Evolutionary conservation across 1,140 invertebrate genomes (phyloP), one percentile per base, ranked within the genome.

Genomic region (Drosophila tropicalis): DNA sequence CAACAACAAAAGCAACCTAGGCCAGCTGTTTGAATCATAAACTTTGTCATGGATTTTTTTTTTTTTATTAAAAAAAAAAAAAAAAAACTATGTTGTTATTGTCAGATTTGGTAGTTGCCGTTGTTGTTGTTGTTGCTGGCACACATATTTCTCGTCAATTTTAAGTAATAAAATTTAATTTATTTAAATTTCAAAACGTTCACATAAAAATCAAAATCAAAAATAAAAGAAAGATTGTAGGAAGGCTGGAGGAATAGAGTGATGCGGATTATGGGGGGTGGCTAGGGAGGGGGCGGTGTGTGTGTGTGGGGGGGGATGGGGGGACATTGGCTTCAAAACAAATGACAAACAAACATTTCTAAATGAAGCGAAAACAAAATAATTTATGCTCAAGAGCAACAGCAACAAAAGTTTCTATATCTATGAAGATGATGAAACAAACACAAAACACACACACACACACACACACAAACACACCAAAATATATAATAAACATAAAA

Each of bases 111-210:
- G 39, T 70, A 54, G 55, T 80, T 62, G 84, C 12, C 77, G 79
- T 76, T 76, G 81, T 19, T 47, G 57, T 75, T 75, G 76, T 67
- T 56, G 54, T 84, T 79, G 83, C 80, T 76, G 81, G 84, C 61
- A 51, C 39, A 80, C 84, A 86, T 87, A 85, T 85, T 85, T 79
- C 66, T 87, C 74, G 79, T 82, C 82, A 85, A 86, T 89, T 87
- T 86, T 89, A 54, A 84, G 69, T 89, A 89, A 87, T 87, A 87
- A 89, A 87, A 84, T 87, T 84, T 89, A 89, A 89, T 89, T 89
- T 89, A 87, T 87, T 87, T 87, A 87, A 87, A 87, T 87, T 84
- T 69, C 72, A 76, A 86, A 51, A 73, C 71, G 65, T 22, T 64
- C 40, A 68, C 56, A 87, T 51, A 76, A 62, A 76, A 70, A 71